These are phyloP conservation scores for Linnaemya vulpina DNA, from an alignment of 2,888 invertebrate genomes.

Conservation along the genomic window DNA sequence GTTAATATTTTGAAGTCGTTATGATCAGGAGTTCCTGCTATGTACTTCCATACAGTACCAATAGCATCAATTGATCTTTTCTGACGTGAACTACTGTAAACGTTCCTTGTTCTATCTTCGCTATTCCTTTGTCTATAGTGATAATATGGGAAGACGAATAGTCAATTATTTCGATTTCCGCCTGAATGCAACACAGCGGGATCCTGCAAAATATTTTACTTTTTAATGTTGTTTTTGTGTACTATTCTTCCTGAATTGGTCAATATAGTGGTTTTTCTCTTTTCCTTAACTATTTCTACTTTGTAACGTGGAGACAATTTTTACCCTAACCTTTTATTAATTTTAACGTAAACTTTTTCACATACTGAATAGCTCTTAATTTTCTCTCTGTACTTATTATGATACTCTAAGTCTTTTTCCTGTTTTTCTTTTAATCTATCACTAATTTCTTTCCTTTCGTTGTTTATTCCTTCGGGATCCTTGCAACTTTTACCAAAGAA, in stretches of 20 bases:
- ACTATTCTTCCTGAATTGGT: too few relatives aligned
- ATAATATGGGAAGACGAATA: too few relatives aligned
- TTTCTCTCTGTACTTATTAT: neutral
- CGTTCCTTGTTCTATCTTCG: too few relatives aligned
- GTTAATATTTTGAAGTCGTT: slow-evolving; percentile 5
- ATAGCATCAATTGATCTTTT: slow-evolving; percentile 5
- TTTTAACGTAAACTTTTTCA: slow-evolving; percentile 7
- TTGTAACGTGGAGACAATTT: neutral
- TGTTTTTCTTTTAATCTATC: too few relatives aligned
- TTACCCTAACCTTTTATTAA: too few relatives aligned
- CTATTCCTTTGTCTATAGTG: too few relatives aligned
- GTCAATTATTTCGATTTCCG: too few relatives aligned
- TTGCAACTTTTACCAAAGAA: too few relatives aligned
- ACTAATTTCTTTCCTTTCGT: slow-evolving; percentile 1
- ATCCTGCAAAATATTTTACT: too few relatives aligned
- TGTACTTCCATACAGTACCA: slow-evolving; percentile 12
- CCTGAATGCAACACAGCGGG: too few relatives aligned
- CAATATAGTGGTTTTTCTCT: neutral
- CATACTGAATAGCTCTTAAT: neutral
- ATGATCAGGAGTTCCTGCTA: slow-evolving; percentile 4
- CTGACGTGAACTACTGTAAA: neutral
- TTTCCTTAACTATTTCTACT: slow-evolving; percentile 15
- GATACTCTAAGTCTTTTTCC: neutral
- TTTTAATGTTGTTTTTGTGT: too few relatives aligned
- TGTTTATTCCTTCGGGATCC: neutral